A percentile compares a stretch with the other conserved stretches of the same genome.
These are phyloP conservation scores for Trematocara nigrifrons DNA, from an alignment of 2,113 vertebrate species.

Conservation along the genomic window DNA sequence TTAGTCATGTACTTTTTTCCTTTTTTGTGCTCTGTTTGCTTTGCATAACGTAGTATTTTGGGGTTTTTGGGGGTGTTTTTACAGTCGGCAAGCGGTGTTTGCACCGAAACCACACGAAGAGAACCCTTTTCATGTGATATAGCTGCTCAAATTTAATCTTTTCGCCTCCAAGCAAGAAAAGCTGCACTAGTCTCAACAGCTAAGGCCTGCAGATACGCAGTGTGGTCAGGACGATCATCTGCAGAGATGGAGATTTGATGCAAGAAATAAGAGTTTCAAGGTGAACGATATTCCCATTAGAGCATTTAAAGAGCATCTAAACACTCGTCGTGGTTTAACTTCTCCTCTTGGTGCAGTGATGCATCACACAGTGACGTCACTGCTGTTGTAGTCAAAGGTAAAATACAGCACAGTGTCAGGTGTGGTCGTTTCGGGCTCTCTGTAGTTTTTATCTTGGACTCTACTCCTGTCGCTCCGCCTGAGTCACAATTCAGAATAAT, in stretches of 20 bases:
- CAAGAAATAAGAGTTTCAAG: not conserved
- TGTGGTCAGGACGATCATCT: not conserved
- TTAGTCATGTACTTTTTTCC: not conserved
- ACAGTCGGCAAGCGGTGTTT: not conserved
- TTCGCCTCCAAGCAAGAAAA: not conserved
- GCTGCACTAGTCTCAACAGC: not conserved
- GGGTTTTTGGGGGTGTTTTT: not conserved
- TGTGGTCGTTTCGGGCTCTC: not conserved
- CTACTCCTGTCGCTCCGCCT: accelerated
- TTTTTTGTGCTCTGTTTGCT: not conserved
- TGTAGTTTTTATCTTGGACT: not conserved
- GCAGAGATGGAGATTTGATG: not conserved
- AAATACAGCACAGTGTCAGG: not conserved
- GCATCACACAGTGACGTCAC: not conserved
- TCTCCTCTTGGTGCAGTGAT: not conserved
- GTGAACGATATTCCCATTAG: not conserved
- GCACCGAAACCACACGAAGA: not conserved
- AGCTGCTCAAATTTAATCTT: not conserved
- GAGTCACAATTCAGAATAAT: not conserved
- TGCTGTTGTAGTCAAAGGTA: not conserved
- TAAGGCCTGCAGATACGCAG: not conserved
- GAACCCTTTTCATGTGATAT: not conserved
- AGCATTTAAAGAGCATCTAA: not conserved
- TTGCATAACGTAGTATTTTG: not conserved
- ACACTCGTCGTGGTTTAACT: not conserved